phyloP scores from a whole-genome alignment of 2,797 vertebrate species.

The Triplophysa yarkandensis region DNA sequence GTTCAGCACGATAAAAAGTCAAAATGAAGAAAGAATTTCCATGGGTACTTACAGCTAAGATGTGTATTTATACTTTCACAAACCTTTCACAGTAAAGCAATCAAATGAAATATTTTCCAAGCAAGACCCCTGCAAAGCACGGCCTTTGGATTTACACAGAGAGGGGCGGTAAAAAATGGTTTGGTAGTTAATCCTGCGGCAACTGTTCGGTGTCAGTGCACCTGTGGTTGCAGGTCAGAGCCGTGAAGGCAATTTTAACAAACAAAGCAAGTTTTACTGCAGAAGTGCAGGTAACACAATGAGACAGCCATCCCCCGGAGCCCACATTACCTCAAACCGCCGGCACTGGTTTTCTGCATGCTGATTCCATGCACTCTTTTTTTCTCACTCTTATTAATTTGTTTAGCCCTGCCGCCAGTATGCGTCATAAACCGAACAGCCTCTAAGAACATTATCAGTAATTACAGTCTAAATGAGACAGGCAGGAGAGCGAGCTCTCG shows the following conservation, averaged over 20 bases:
- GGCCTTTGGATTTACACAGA: no score
- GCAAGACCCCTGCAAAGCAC: no score
- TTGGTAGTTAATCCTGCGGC: constrained; percentile 45
- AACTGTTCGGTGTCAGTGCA: constrained; percentile 39
- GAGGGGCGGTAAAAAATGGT: no score
- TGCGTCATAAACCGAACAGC: constrained; percentile 58
- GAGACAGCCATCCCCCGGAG: constrained; percentile 31
- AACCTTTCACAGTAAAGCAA: no score
- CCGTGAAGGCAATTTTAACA: constrained; percentile 27
- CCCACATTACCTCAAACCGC: constrained; percentile 34
- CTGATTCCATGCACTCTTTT: constrained; percentile 32
- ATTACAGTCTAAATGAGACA: constrained; percentile 72
- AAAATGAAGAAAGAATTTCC: no score
- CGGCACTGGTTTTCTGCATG: constrained; percentile 43
- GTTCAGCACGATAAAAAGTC: no score
- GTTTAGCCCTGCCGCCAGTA: constrained; percentile 34
- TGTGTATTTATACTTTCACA: no score
- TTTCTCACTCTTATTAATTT: constrained; percentile 16
- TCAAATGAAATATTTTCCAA: no score
- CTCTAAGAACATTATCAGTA: constrained; percentile 64
- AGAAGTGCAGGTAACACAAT: constrained; percentile 50
- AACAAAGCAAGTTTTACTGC: constrained; percentile 34
- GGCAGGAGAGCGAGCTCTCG: constrained; percentile 62
- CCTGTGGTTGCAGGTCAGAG: constrained; percentile 24
- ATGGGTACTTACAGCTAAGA: no score